These are phyloP conservation scores for Epinephelus lanceolatus DNA, from an alignment of 2,113 vertebrate genomes.

Conservation along the genomic window DNA sequence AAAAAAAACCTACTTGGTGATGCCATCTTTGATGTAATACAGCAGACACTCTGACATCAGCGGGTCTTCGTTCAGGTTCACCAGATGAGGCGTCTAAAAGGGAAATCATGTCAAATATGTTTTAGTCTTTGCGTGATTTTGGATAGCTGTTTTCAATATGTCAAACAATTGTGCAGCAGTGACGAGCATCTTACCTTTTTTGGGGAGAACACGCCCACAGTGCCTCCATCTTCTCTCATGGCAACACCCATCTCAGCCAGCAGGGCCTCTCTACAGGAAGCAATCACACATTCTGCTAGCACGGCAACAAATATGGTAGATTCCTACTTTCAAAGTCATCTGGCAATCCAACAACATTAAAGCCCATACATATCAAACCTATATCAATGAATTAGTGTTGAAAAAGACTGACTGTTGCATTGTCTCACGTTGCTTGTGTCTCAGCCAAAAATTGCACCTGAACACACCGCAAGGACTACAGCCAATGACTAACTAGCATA, in stretches of 20 bases:
- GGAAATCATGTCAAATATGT: neutral
- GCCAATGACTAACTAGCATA: too few species aligned
- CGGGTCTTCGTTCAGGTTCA: constrained; percentile 97
- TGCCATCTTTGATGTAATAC: constrained; percentile 98
- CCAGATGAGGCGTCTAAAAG: constrained; percentile 93
- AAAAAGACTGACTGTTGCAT: too few species aligned
- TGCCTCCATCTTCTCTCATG: constrained; percentile 98
- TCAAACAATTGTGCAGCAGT: neutral
- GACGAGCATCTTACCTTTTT: constrained; percentile 90
- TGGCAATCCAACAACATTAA: neutral
- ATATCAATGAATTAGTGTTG: too few species aligned
- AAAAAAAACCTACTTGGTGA: constrained; percentile 89
- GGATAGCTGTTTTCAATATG: neutral
- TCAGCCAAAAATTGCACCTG: too few species aligned
- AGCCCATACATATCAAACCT: too few species aligned
- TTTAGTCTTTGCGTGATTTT: neutral
- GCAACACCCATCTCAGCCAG: constrained; percentile 99
- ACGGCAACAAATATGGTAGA: neutral
- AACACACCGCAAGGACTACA: too few species aligned
- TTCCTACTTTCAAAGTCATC: neutral
- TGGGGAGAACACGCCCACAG: constrained; percentile 96
- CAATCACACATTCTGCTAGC: neutral
- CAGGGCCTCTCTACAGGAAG: constrained; percentile 91
- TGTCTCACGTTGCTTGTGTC: too few species aligned
- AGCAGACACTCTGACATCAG: constrained; percentile 98